phyloP scores from a whole-genome alignment of 1,140 invertebrate species.

The Anadara kagoshimensis region DNA sequence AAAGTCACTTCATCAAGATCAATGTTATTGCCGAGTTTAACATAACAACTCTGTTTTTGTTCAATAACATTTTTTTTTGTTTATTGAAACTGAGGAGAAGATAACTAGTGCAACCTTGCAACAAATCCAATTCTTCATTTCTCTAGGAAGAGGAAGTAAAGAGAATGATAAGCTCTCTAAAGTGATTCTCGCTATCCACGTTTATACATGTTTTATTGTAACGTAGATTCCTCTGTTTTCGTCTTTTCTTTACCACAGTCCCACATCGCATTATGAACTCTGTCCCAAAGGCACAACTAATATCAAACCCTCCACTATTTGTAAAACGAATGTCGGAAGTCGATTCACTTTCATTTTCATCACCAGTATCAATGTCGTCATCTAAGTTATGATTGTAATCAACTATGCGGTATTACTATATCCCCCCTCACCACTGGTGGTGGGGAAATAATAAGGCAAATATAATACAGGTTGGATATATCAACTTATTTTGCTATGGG shows the following conservation, averaged over 20 bases:
- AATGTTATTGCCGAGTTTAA: neutral
- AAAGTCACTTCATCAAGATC: neutral
- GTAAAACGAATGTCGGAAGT: neutral
- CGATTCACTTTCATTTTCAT: neutral
- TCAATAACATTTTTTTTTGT: neutral
- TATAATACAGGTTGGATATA: too few species aligned
- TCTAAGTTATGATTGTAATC: neutral
- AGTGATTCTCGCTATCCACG: conserved; percentile 19
- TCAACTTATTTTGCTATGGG: too few species aligned
- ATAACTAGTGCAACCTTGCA: too few species aligned
- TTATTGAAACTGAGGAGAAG: neutral
- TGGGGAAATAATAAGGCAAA: too few species aligned
- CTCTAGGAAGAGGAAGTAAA: conserved; percentile 13
- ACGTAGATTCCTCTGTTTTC: conserved; percentile 11
- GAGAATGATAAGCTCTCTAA: too few species aligned
- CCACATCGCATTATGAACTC: conserved; percentile 4
- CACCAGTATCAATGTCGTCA: neutral
- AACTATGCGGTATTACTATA: neutral
- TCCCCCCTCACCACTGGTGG: too few species aligned
- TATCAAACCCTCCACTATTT: too few species aligned
- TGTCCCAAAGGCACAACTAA: neutral
- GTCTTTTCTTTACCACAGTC: neutral
- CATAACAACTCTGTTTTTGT: neutral
- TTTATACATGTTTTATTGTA: neutral
- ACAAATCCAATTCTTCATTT: conserved; percentile 26